Evolutionary conservation across 2,888 invertebrate species (phyloP).

Genomic region (Spisula solida): DNA sequence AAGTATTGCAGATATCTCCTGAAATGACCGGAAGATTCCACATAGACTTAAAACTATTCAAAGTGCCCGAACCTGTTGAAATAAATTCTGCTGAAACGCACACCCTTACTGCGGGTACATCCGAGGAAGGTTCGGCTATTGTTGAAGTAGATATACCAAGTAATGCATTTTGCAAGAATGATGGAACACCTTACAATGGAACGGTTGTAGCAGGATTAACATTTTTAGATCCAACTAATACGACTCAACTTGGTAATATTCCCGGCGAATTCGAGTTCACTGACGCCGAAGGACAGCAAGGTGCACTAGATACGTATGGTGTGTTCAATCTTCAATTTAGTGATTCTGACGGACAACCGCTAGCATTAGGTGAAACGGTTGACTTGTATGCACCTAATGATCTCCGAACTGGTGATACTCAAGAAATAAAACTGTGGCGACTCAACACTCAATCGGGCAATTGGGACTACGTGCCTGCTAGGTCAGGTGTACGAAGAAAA

Average conservation of each 20-base stretch:
- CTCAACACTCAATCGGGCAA: neutral
- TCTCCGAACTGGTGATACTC: neutral
- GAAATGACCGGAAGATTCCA: neutral
- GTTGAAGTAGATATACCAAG: neutral
- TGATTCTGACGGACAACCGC: neutral
- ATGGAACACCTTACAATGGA: conserved; percentile 23
- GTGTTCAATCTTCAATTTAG: conserved; percentile 12
- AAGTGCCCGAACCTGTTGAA: neutral
- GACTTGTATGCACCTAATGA: conserved; percentile 1
- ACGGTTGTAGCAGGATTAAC: conserved; percentile 1
- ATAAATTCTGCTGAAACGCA: neutral
- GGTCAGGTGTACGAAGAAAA: neutral
- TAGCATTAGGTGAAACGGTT: neutral
- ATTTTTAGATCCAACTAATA: conserved; percentile 27
- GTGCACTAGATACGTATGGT: neutral
- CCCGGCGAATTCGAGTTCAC: neutral
- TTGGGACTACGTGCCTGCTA: neutral
- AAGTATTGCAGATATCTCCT: neutral
- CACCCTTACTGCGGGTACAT: neutral
- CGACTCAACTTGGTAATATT: neutral
- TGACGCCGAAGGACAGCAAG: neutral
- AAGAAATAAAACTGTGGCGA: conserved; percentile 20
- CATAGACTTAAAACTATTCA: neutral
- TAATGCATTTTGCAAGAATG: neutral
- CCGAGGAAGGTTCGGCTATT: neutral